Evolutionary conservation across 2,797 vertebrate species (phyloP).

Genomic region (Enteromius viviparus): DNA sequence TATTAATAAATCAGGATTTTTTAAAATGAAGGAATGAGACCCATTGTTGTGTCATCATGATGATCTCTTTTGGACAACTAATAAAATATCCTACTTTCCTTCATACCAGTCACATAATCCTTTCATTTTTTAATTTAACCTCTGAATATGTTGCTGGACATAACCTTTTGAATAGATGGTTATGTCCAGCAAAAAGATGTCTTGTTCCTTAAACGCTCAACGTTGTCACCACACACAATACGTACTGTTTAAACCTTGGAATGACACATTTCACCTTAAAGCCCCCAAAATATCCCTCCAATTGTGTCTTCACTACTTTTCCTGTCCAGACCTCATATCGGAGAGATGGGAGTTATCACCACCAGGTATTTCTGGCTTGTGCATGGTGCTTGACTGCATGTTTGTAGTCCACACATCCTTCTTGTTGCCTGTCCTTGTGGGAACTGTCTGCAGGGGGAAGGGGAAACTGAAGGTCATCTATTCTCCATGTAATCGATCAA

Average conservation of each 20-base stretch:
- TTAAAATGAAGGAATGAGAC: constrained; percentile 14
- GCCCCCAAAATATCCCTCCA: background rate
- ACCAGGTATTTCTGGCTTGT: constrained; percentile 74
- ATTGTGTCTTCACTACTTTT: constrained; percentile 63
- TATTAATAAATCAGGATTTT: background rate
- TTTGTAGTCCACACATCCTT: constrained; percentile 21
- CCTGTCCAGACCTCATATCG: constrained; percentile 80
- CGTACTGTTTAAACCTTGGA: background rate
- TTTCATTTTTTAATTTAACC: background rate
- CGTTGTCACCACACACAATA: background rate
- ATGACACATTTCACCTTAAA: constrained; percentile 30
- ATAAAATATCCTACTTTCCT: background rate
- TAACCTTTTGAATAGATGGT: background rate
- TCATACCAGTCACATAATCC: background rate
- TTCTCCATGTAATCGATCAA: constrained; percentile 3
- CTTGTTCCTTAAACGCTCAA: background rate
- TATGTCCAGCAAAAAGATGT: background rate
- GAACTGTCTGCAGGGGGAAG: constrained; percentile 22
- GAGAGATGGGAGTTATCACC: constrained; percentile 82
- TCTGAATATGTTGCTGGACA: constrained; percentile 7
- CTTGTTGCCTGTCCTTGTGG: constrained; percentile 22
- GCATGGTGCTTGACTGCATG: constrained; percentile 66
- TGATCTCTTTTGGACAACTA: background rate
- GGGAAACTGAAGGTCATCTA: constrained; percentile 24
- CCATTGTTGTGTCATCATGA: background rate